A percentile compares a stretch with the other conserved stretches of the same genome.
Conservation (phyloP, 2,797 vertebrate species). For the Amblyraja radiata region DNA sequence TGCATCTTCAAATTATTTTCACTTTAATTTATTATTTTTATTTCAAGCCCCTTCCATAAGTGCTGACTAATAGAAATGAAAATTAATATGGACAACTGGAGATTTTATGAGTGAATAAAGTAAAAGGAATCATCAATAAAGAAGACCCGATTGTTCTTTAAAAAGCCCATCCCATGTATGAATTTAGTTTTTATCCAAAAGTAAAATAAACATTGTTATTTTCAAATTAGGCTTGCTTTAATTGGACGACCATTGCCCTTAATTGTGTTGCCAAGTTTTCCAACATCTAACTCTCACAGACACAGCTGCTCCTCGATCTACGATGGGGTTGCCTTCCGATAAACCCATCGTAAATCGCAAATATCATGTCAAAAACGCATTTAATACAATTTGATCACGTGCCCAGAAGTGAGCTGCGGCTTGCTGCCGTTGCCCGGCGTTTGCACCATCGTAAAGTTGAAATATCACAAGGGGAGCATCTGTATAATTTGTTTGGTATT, state of each 20-base stretch:
- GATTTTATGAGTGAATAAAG: neutral
- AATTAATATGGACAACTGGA: neutral
- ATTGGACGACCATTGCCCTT: neutral
- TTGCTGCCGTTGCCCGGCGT: too few species aligned
- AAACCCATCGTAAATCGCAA: too few species aligned
- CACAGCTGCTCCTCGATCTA: too few species aligned
- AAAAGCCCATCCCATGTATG: neutral
- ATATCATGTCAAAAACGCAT: too few species aligned
- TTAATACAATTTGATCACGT: too few species aligned
- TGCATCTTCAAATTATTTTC: neutral
- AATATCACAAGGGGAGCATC: too few species aligned
- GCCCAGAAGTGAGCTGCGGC: too few species aligned
- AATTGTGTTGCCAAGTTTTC: neutral
- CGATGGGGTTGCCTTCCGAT: too few species aligned
- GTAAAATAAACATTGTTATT: neutral
- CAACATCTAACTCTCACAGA: neutral
- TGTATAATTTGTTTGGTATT: neutral
- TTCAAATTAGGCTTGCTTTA: neutral
- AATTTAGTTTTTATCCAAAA: neutral
- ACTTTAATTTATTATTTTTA: constrained; percentile 1
- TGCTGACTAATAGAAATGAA: neutral
- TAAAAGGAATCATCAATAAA: neutral
- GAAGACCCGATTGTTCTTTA: neutral
- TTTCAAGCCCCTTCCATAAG: neutral
- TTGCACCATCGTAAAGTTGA: too few species aligned